Conservation (phyloP, 2,888 invertebrate genomes). For the Stegophylla sp. region DNA sequence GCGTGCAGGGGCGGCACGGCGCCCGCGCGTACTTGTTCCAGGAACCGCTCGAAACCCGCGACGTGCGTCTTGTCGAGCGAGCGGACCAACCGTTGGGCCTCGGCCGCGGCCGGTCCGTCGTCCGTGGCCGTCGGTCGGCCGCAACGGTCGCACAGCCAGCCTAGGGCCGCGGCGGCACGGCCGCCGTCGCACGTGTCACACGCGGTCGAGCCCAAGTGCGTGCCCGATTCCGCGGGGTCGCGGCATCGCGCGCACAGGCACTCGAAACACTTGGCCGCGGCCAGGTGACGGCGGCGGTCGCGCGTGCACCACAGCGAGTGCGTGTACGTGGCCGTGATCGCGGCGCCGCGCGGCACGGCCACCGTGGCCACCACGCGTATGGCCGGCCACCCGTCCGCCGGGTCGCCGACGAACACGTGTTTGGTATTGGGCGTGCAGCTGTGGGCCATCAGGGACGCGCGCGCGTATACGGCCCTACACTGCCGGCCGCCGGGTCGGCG, state of each 20-base stretch:
- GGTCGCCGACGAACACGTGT: constrained; percentile 72
- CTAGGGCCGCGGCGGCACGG: constrained; percentile 70
- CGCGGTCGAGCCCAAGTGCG: constrained; percentile 69
- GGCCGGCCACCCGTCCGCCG: constrained; percentile 65
- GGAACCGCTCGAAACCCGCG: constrained; percentile 65
- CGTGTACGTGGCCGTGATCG: constrained; percentile 75
- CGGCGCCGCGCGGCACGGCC: constrained; percentile 73
- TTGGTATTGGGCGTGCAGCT: constrained; percentile 77
- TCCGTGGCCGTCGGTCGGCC: constrained; percentile 69
- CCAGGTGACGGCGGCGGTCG: constrained; percentile 71
- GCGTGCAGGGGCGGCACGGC: constrained; percentile 68
- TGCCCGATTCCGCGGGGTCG: constrained; percentile 76
- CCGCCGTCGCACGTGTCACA: constrained; percentile 72
- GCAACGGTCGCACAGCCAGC: constrained; percentile 70
- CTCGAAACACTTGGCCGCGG: constrained; percentile 73
- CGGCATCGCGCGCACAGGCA: constrained; percentile 74
- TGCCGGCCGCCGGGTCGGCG: constrained; percentile 66
- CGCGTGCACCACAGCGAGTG: constrained; percentile 76
- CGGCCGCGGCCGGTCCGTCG: constrained; percentile 69
- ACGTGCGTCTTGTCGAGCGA: background rate
- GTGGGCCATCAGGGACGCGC: constrained; percentile 75
- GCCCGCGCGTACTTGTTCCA: constrained; percentile 66
- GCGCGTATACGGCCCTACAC: constrained; percentile 68
- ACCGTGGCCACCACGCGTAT: constrained; percentile 73
- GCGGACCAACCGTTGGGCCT: background rate